phyloP scores from a whole-genome alignment of 2,113 vertebrate species.

The Melanocharis versteri region DNA sequence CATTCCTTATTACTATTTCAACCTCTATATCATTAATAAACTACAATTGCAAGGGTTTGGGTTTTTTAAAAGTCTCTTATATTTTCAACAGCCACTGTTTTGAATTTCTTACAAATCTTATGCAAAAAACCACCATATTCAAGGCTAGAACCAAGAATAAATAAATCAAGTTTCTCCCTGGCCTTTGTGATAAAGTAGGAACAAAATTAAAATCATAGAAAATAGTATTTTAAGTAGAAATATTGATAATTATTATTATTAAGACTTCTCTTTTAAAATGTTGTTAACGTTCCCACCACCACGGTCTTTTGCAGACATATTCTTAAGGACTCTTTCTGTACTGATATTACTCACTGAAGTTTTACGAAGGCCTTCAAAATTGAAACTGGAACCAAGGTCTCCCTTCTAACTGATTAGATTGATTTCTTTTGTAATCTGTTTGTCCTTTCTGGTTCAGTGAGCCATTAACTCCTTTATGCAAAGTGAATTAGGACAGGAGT shows the following conservation, averaged over 20 bases:
- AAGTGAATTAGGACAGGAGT: neutral
- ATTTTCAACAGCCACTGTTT: neutral
- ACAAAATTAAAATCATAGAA: neutral
- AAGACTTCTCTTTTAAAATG: neutral
- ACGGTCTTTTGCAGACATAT: neutral
- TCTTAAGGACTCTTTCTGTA: neutral
- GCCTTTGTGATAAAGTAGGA: neutral
- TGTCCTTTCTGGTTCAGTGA: slow-evolving; percentile 26
- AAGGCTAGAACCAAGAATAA: neutral
- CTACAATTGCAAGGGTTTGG: neutral
- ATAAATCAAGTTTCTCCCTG: neutral
- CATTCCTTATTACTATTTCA: neutral
- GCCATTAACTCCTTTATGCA: neutral
- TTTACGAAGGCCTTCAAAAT: neutral
- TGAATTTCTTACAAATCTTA: neutral
- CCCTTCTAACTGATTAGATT: neutral
- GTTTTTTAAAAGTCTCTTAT: neutral
- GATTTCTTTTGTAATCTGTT: neutral
- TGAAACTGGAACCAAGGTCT: neutral
- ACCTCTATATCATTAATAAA: neutral
- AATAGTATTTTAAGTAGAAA: neutral
- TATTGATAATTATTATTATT: neutral
- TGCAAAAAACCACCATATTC: fast-evolving
- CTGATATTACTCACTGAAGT: neutral
- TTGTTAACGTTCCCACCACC: neutral